These are phyloP conservation scores for Nyleta sp. DNA, from an alignment of 2,888 invertebrate species.

Conservation along the genomic window DNA sequence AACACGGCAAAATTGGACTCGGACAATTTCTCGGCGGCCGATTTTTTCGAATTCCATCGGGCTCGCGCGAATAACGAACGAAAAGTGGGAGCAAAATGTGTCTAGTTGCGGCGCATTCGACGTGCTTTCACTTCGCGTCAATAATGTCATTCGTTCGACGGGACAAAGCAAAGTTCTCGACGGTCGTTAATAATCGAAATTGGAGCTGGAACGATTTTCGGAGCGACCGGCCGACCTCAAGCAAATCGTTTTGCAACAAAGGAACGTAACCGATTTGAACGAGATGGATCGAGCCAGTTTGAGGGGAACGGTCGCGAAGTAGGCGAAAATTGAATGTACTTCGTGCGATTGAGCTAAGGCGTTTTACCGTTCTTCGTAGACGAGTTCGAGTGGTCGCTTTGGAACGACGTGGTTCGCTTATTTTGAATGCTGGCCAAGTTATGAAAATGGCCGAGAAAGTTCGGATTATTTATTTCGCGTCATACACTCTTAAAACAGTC, in stretches of 20 bases:
- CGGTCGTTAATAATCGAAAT: slow-evolving; percentile 24
- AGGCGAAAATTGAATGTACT: slow-evolving; percentile 23
- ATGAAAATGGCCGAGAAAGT: no score
- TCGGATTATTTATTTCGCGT: no score
- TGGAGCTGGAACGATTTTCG: slow-evolving; percentile 6
- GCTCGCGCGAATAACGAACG: slow-evolving; percentile 1
- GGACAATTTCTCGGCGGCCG: not conserved
- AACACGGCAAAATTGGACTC: slow-evolving; percentile 5
- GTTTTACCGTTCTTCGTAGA: slow-evolving; percentile 12
- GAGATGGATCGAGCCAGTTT: no score
- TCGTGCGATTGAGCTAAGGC: not conserved
- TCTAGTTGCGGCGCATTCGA: slow-evolving; percentile 31
- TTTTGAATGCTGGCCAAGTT: no score
- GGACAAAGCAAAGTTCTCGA: slow-evolving; percentile 13
- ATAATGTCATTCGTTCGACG: slow-evolving; percentile 27
- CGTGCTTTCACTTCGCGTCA: slow-evolving; percentile 45
- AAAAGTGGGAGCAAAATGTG: slow-evolving; percentile 27
- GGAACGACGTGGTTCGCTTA: no score
- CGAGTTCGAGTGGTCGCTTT: no score
- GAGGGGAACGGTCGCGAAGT: slow-evolving; percentile 30
- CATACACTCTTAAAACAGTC: no score
- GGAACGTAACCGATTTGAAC: no score
- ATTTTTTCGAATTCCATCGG: not conserved
- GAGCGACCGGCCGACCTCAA: not conserved
- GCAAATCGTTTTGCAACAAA: slow-evolving; percentile 23